These are phyloP conservation scores for Irena cyanogastra DNA, from an alignment of 2,113 vertebrate species.

Conservation along the genomic window DNA sequence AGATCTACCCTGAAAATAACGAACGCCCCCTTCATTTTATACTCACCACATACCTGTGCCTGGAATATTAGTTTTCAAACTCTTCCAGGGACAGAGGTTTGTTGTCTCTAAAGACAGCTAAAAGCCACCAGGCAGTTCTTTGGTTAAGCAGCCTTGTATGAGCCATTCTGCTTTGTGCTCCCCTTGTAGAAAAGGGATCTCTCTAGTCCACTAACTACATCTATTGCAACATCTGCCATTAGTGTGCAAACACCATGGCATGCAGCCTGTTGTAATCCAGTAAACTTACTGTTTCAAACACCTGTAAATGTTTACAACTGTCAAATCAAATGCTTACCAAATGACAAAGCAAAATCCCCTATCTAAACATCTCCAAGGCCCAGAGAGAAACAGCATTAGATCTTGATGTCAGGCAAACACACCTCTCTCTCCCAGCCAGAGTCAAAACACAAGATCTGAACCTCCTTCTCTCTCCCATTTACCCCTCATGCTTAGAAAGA, in stretches of 20 bases:
- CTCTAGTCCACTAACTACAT: not conserved
- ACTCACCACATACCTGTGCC: not conserved
- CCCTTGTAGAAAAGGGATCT: accelerated
- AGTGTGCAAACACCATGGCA: not conserved
- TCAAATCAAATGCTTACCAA: not conserved
- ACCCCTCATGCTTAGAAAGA: not conserved
- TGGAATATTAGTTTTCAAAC: not conserved
- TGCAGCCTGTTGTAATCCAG: not conserved
- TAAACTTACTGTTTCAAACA: not conserved
- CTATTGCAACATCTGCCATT: not conserved
- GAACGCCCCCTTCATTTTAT: not conserved
- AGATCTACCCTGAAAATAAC: not conserved
- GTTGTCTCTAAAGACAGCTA: not conserved
- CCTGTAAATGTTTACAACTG: not conserved
- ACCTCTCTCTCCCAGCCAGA: not conserved
- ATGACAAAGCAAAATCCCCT: not conserved
- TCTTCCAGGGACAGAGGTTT: not conserved
- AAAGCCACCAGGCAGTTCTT: not conserved
- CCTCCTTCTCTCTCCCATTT: not conserved
- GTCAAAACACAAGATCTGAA: not conserved
- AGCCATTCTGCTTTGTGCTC: not conserved
- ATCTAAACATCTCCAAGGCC: not conserved
- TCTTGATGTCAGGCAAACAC: not conserved
- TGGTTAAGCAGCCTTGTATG: not conserved
- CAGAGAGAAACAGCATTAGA: not conserved